Evolutionary conservation across 2,113 vertebrate species (phyloP).

Genomic region (Rhinogobius similis): DNA sequence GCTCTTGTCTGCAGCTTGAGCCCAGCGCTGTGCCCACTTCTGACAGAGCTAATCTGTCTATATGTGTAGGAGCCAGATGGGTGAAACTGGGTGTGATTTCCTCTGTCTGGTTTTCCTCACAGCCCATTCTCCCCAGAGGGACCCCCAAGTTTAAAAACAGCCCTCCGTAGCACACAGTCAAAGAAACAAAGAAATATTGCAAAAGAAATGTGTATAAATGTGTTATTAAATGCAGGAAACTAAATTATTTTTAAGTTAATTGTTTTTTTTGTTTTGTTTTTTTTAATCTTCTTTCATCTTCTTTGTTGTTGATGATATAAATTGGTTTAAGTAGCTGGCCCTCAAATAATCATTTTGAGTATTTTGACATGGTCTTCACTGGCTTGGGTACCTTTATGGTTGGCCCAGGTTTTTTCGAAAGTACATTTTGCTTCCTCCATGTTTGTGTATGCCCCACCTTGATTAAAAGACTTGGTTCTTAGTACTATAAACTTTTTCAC

Average conservation of each 20-base stretch:
- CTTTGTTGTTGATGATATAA: neutral
- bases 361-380: neutral
- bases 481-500: conserved; percentile 18
- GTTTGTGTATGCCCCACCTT: neutral
- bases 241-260: neutral
- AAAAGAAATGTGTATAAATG: neutral
- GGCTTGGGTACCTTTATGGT: neutral
- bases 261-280: neutral
- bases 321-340: neutral
- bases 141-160: conserved; percentile 68
- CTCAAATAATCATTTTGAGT: neutral
- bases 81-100: conserved; percentile 74
- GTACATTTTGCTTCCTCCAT: neutral
- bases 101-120: conserved; percentile 77
- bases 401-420: neutral
- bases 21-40: conserved; percentile 44
- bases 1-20: conserved; percentile 47
- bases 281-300: neutral
- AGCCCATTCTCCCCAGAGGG: conserved; percentile 74
- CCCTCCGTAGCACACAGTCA: conserved; percentile 17
- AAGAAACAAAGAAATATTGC: conserved; percentile 27
- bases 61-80: conserved; percentile 54
- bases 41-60: conserved; percentile 54
- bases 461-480: conserved; percentile 39
- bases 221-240: neutral